These are phyloP conservation scores for Pterobdella sp. DNA, from an alignment of 2,888 invertebrate species.

Conservation along the genomic window DNA sequence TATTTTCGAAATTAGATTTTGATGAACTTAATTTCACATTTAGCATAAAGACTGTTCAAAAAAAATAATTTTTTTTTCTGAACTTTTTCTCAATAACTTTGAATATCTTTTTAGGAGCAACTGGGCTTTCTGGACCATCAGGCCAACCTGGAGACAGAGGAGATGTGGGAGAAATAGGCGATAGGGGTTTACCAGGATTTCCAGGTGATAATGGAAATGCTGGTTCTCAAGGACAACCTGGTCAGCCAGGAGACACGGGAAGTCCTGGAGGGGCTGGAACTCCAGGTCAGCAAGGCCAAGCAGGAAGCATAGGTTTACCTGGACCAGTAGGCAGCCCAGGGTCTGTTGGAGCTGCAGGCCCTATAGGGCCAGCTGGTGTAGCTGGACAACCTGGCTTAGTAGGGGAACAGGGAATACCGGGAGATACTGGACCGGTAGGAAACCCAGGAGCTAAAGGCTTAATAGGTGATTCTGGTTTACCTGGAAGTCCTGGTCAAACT, in stretches of 20 bases:
- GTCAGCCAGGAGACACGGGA: slow-evolving; percentile 26
- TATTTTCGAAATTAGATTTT: not conserved
- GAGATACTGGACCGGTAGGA: slow-evolving; percentile 12
- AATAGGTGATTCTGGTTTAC: not conserved
- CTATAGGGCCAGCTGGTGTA: not conserved
- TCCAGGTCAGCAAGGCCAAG: slow-evolving; percentile 28
- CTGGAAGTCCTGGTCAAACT: not conserved
- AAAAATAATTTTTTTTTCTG: not conserved
- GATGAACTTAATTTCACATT: not conserved
- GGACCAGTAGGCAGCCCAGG: not conserved
- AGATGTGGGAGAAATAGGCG: slow-evolving; percentile 26
- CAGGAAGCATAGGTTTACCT: not conserved
- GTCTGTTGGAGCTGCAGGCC: not conserved
- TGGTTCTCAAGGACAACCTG: slow-evolving; percentile 28
- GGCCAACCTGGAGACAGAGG: slow-evolving; percentile 33
- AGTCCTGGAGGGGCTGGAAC: slow-evolving; percentile 25
- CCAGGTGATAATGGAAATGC: slow-evolving; percentile 32
- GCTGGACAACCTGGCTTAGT: not conserved
- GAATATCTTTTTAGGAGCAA: not conserved
- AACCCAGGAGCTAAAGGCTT: not conserved
- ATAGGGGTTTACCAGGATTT: slow-evolving; percentile 33
- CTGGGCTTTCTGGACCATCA: slow-evolving; percentile 22
- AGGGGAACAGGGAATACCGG: not conserved
- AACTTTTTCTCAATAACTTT: slow-evolving; percentile 7
- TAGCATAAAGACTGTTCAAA: not conserved